A percentile compares a stretch with the other conserved stretches of the same genome.
phyloP scores from a whole-genome alignment of 2,113 vertebrate species.

The Eublepharis macularius region DNA sequence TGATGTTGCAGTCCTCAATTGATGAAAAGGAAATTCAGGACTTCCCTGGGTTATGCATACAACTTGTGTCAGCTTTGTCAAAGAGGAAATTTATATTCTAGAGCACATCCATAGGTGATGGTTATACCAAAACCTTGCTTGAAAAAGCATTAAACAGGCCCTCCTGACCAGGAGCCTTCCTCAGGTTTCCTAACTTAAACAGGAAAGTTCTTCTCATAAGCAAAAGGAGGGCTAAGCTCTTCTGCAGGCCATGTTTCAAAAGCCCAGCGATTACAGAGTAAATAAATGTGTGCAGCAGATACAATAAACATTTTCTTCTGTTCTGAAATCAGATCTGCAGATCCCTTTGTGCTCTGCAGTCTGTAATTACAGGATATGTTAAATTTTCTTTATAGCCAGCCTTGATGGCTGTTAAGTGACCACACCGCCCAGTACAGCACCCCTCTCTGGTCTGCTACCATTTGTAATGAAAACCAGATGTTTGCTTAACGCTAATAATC shows the following conservation, averaged over 20 bases:
- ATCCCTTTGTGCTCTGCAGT: conserved; percentile 73
- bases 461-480: conserved; percentile 89
- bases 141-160: conserved; percentile 69
- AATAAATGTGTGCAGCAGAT: conserved; percentile 75
- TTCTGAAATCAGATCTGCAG: conserved; percentile 79
- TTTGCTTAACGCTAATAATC: conserved; percentile 87
- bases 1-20: not conserved
- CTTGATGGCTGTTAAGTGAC: conserved; percentile 82
- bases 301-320: conserved; percentile 79
- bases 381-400: conserved; percentile 83
- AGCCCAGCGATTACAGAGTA: conserved; percentile 65
- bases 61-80: fast-evolving
- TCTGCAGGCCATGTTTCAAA: conserved; percentile 64
- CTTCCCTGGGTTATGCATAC: fast-evolving
- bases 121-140: conserved; percentile 56
- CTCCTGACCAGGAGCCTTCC: conserved; percentile 35
- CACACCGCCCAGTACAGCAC: conserved; percentile 73
- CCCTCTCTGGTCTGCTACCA: conserved; percentile 75
- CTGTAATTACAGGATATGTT: conserved; percentile 88
- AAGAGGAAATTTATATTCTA: conserved; percentile 43
- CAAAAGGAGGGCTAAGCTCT: conserved; percentile 39
- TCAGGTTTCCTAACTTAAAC: conserved; percentile 60
- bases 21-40: not conserved
- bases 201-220: conserved; percentile 63
- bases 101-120: not conserved